These are phyloP conservation scores for Bucco capensis DNA, from an alignment of 2,113 vertebrate species.

Conservation along the genomic window DNA sequence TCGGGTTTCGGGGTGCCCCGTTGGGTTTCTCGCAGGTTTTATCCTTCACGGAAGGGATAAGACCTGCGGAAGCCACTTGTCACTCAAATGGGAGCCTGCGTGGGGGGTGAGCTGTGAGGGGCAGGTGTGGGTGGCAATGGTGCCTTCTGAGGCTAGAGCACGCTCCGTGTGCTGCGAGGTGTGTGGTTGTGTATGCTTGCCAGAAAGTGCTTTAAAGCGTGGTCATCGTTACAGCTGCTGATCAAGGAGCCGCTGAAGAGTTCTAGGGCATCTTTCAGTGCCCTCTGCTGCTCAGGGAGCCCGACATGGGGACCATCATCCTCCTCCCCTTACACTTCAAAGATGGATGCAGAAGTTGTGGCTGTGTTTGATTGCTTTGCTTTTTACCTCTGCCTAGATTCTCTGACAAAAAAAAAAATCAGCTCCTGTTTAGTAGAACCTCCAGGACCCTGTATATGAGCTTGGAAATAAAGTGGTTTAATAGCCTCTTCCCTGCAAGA, in stretches of 20 bases:
- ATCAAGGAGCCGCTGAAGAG: not conserved
- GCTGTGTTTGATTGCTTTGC: not conserved
- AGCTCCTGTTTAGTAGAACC: not conserved
- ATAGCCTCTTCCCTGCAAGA: not conserved
- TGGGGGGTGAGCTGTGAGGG: not conserved
- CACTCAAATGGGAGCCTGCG: not conserved
- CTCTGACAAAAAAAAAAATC: not conserved
- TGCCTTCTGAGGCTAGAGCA: not conserved
- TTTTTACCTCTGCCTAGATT: not conserved
- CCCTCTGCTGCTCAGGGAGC: not conserved
- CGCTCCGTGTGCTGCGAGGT: fast-evolving
- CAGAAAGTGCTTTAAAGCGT: not conserved
- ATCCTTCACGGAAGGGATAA: too few species aligned
- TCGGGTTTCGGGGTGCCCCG: not conserved
- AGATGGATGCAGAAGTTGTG: not conserved
- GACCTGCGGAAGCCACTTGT: too few species aligned
- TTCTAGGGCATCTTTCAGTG: not conserved
- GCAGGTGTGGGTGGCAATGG: not conserved
- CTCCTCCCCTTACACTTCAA: not conserved
- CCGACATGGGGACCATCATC: fast-evolving
- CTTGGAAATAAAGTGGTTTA: not conserved
- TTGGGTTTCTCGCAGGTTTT: too few species aligned
- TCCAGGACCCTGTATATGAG: not conserved
- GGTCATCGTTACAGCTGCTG: fast-evolving
- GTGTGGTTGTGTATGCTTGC: fast-evolving